These are phyloP conservation scores for Pyxicephalus adspersus DNA, from an alignment of 2,113 vertebrate species.

Conservation along the genomic window DNA sequence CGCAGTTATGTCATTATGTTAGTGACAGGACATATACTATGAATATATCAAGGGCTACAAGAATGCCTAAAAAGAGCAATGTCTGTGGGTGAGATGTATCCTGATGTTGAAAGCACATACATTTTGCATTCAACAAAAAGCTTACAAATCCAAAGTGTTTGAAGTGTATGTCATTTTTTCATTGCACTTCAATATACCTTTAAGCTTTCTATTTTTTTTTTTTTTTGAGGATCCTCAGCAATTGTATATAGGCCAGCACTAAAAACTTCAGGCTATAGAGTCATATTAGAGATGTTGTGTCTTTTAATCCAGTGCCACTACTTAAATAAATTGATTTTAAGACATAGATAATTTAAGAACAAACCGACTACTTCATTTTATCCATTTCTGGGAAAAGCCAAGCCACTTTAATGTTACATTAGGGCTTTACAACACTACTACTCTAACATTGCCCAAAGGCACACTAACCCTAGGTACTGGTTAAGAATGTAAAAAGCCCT, in stretches of 20 bases:
- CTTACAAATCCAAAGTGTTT: neutral
- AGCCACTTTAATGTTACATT: conserved; percentile 46
- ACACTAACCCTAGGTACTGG: conserved; percentile 40
- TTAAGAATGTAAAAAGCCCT: conserved; percentile 37
- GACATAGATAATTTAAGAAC: conserved; percentile 33
- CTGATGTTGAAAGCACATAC: neutral
- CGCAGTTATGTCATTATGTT: too few relatives aligned
- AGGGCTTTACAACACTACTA: conserved; percentile 37
- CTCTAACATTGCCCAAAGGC: conserved; percentile 54
- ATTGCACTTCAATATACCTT: neutral
- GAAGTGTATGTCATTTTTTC: neutral
- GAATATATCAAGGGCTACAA: too few relatives aligned
- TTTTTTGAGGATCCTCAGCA: neutral
- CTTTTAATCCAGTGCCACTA: conserved; percentile 22
- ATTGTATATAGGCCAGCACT: neutral
- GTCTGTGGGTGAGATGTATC: too few relatives aligned
- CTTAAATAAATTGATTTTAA: conserved; percentile 34
- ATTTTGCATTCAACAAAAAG: neutral
- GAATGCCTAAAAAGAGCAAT: too few relatives aligned
- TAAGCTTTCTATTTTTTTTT: neutral
- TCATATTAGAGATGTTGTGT: neutral
- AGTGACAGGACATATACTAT: too few relatives aligned
- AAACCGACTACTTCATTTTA: conserved; percentile 38
- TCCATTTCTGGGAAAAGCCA: conserved; percentile 46
- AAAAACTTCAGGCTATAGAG: neutral